These are phyloP conservation scores for Chlamydotis undulata DNA, from an alignment of 2,113 vertebrate genomes.

Conservation along the genomic window DNA sequence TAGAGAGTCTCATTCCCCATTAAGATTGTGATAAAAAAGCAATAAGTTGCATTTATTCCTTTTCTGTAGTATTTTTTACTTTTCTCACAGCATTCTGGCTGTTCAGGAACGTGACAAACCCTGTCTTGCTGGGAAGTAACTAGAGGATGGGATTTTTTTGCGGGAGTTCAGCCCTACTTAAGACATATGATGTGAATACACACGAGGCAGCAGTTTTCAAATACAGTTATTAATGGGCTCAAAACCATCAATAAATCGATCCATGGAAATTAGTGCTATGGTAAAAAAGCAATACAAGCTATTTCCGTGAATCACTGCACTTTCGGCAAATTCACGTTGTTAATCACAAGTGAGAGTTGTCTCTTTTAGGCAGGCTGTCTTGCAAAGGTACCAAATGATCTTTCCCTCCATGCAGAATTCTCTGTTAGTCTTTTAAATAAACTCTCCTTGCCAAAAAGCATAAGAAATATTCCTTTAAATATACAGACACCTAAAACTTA, in stretches of 20 bases:
- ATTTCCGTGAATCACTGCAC: background rate
- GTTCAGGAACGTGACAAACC: background rate
- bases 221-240: background rate
- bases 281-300: background rate
- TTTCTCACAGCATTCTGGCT: background rate
- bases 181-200: background rate
- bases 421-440: background rate
- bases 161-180: background rate
- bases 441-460: background rate
- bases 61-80: background rate
- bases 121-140: background rate
- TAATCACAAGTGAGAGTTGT: background rate
- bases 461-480: constrained; percentile 19
- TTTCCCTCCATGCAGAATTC: background rate
- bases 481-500: background rate
- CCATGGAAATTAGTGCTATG: background rate
- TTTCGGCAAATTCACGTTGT: background rate
- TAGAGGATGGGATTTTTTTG: background rate
- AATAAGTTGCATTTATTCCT: background rate
- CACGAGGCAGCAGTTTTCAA: background rate
- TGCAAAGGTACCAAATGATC: background rate
- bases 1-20: background rate
- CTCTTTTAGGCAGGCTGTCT: background rate
- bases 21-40: background rate
- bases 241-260: background rate